Percentiles rank a stretch among this genome's conserved stretches.
phyloP scores from a whole-genome alignment of 1,140 invertebrate genomes.

The Monomorium pharaonis region DNA sequence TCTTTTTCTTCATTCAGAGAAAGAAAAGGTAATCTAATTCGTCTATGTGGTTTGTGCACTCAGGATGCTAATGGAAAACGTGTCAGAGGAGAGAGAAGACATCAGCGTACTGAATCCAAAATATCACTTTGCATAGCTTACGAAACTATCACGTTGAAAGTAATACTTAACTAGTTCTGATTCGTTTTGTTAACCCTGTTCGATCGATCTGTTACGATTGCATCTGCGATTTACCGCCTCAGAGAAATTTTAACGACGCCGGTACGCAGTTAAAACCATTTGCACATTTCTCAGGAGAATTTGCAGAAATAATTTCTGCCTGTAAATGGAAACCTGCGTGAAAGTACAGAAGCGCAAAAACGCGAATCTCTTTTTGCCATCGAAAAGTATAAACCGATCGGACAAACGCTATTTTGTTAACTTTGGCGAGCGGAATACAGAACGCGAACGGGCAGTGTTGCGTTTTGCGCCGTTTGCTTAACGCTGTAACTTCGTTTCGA shows the following conservation, averaged over 20 bases:
- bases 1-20: not conserved
- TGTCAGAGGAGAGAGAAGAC: constrained; percentile 13
- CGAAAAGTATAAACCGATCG: not conserved
- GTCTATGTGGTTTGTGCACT: constrained; percentile 16
- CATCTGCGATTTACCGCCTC: not conserved
- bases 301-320: not conserved
- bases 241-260: not conserved
- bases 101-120: constrained; percentile 26
- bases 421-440: not conserved
- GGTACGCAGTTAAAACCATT: not conserved
- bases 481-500: not conserved
- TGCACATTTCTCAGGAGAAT: not conserved
- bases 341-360: not conserved
- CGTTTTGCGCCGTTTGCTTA: not conserved
- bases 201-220: not conserved
- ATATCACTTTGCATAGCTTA: constrained; percentile 50
- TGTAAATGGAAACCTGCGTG: not conserved
- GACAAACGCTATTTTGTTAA: not conserved
- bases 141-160: constrained; percentile 11
- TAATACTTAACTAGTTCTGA: constrained; percentile 14
- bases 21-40: constrained; percentile 43
- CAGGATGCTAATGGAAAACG: constrained; percentile 36
- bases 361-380: not conserved
- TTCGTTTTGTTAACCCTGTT: not conserved
- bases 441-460: not conserved